These are phyloP conservation scores for Miniopterus natalensis DNA, from an alignment of 2,113 vertebrate species.

Conservation along the genomic window DNA sequence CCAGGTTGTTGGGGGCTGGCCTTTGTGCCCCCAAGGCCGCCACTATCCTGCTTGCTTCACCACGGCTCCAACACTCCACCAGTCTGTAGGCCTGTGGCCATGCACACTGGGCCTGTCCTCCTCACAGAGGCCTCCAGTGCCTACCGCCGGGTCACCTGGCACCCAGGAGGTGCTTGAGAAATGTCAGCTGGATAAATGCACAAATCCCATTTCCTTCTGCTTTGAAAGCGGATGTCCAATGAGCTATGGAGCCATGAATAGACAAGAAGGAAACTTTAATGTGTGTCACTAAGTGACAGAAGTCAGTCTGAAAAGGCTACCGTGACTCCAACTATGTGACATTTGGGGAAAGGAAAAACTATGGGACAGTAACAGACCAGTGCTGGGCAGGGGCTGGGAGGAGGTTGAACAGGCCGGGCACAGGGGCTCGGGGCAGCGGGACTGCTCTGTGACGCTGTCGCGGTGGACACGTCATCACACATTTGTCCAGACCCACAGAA, in stretches of 20 bases:
- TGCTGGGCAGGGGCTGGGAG: too few species aligned
- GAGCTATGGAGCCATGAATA: accelerated
- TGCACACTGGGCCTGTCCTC: accelerated
- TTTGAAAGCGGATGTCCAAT: neutral
- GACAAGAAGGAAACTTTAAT: accelerated
- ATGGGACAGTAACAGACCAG: neutral
- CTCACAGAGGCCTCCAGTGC: neutral
- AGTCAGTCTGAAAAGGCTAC: too few species aligned
- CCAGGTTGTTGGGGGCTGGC: neutral
- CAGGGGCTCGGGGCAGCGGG: accelerated
- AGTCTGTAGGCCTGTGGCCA: neutral
- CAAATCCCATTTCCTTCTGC: neutral
- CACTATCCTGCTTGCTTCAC: neutral
- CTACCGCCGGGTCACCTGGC: accelerated
- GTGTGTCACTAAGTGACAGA: accelerated
- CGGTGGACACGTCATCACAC: neutral
- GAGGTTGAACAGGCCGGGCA: accelerated
- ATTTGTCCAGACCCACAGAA: neutral
- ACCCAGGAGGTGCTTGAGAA: neutral
- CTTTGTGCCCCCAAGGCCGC: neutral
- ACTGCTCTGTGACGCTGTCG: accelerated
- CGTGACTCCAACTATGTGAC: accelerated
- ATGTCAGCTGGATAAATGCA: neutral
- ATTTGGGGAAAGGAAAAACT: too few species aligned
- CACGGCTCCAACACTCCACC: accelerated